Evolutionary conservation across 2,888 invertebrate species (phyloP).

Genomic region (Andrena trimmerana): DNA sequence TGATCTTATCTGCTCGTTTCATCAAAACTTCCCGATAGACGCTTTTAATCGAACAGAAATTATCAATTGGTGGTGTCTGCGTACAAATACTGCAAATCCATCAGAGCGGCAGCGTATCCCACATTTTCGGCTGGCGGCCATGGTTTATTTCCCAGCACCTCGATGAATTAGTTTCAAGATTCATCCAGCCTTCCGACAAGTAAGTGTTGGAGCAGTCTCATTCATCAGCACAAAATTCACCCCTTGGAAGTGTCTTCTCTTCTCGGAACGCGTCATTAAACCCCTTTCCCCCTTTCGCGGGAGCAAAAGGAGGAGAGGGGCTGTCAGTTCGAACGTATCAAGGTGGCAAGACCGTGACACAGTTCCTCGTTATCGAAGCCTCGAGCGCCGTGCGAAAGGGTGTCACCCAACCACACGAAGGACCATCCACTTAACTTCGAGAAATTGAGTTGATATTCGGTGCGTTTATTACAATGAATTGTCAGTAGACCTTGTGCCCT

Average conservation of each 20-base stretch:
- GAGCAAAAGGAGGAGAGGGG: background rate
- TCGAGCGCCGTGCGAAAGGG: background rate
- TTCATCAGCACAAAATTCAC: constrained; percentile 14
- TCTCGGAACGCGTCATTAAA: constrained; percentile 10
- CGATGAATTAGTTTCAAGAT: constrained; percentile 9
- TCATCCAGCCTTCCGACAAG: constrained; percentile 6
- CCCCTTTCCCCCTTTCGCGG: background rate
- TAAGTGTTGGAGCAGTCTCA: background rate
- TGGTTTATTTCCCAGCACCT: background rate
- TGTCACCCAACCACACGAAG: background rate
- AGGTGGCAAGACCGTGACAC: constrained; percentile 10
- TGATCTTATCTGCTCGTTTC: background rate
- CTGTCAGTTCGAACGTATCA: constrained; percentile 5
- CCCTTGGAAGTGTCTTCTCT: constrained; percentile 2
- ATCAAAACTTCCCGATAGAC: background rate
- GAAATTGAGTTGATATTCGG: background rate
- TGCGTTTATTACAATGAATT: background rate
- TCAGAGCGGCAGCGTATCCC: background rate
- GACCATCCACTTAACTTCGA: background rate
- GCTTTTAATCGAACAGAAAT: background rate
- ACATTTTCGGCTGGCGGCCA: background rate
- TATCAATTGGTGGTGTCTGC: background rate
- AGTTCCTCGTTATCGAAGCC: constrained; percentile 12
- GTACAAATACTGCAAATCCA: background rate
- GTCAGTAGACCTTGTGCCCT: too few relatives aligned